A percentile compares a stretch with the other conserved stretches of the same genome.
phyloP scores from a whole-genome alignment of 2,888 invertebrate genomes.

The Nymphalis urticae region DNA sequence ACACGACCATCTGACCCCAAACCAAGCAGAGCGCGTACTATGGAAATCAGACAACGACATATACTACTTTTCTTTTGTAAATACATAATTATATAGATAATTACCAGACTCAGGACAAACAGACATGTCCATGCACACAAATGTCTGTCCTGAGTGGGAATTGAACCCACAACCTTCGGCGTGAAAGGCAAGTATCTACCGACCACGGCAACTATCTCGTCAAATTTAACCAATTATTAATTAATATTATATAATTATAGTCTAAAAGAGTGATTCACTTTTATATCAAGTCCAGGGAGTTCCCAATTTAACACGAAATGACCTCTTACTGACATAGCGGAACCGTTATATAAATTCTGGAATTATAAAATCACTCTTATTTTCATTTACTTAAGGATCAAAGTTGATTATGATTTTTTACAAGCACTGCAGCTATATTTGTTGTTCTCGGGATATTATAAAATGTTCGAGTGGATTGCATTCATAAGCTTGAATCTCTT shows the following conservation, averaged over 20 bases:
- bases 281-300: constrained; percentile 9
- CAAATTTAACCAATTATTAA: not conserved
- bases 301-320: constrained; percentile 4
- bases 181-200: too few species aligned
- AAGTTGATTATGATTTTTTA: not conserved
- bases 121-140: too few species aligned
- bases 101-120: too few species aligned
- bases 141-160: too few species aligned
- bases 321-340: not conserved
- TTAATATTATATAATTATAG: not conserved
- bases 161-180: too few species aligned
- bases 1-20: too few species aligned
- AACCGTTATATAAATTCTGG: too few species aligned
- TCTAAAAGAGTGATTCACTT: not conserved
- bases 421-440: not conserved
- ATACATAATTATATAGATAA: too few species aligned
- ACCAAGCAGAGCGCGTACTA: too few species aligned
- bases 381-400: not conserved
- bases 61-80: too few species aligned
- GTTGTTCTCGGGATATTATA: not conserved
- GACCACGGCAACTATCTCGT: too few species aligned
- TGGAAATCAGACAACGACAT: too few species aligned
- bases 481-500: not conserved
- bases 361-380: constrained; percentile 4
- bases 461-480: not conserved